A percentile compares a stretch with the other conserved stretches of the same genome.
These are phyloP conservation scores for Pollenia labialis DNA, from an alignment of 2,888 invertebrate genomes.

Conservation along the genomic window DNA sequence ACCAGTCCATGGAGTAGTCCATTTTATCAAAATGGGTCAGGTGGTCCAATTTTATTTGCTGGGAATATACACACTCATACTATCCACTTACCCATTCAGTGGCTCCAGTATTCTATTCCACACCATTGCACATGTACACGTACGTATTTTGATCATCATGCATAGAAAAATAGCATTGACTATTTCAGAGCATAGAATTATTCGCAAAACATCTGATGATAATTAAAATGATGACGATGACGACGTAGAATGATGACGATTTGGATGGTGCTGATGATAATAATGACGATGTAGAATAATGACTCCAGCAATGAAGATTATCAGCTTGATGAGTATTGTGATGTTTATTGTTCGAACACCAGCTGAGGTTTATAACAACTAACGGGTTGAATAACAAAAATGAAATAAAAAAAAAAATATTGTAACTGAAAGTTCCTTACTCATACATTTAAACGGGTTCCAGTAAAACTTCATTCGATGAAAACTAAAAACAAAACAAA, in stretches of 20 bases:
- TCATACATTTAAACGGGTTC: not conserved
- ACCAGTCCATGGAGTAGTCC: no score
- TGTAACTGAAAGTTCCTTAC: not conserved
- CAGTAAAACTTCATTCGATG: not conserved
- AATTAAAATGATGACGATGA: slow-evolving; percentile 41
- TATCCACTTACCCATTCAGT: not conserved
- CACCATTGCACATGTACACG: not conserved
- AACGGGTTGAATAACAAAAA: not conserved
- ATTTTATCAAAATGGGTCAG: no score
- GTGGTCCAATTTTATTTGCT: no score
- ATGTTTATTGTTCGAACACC: slow-evolving; percentile 66
- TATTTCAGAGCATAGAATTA: not conserved
- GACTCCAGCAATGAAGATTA: slow-evolving; percentile 59
- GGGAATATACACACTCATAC: slow-evolving; percentile 3
- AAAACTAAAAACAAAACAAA: slow-evolving; percentile 10
- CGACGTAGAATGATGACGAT: slow-evolving; percentile 7
- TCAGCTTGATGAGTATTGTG: slow-evolving; percentile 67
- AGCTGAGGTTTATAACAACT: slow-evolving; percentile 63
- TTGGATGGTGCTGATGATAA: slow-evolving; percentile 34
- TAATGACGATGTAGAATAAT: slow-evolving; percentile 48
- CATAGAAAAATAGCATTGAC: not conserved
- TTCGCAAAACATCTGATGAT: slow-evolving; percentile 48
- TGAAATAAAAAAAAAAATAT: not conserved
- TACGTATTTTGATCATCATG: slow-evolving; percentile 11
- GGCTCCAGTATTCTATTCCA: not conserved